phyloP scores from a whole-genome alignment of 2,113 vertebrate species.

The Xyliphius kryptos region DNA sequence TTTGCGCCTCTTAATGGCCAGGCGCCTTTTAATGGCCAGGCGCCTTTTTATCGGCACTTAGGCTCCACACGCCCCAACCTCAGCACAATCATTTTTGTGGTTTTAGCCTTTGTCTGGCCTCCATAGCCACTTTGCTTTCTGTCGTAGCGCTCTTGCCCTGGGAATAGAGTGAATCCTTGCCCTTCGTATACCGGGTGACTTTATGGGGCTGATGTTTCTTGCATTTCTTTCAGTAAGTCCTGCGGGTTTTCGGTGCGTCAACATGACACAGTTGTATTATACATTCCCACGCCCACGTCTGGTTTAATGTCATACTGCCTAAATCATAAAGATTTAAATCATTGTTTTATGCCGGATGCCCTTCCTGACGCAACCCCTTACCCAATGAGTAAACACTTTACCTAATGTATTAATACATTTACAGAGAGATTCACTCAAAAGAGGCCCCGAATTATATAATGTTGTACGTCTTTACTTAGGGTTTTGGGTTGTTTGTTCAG shows the following conservation, averaged over 20 bases:
- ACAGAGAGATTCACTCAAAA: too few species aligned
- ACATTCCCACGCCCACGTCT: too few species aligned
- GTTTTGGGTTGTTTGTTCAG: too few species aligned
- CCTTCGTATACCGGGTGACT: constrained; percentile 98
- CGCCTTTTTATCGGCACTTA: constrained; percentile 93
- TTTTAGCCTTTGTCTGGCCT: constrained; percentile 97
- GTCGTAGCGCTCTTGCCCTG: constrained; percentile 92
- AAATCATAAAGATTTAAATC: too few species aligned
- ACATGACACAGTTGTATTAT: too few species aligned
- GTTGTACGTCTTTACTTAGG: too few species aligned
- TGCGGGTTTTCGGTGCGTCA: constrained; percentile 93
- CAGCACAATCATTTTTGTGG: constrained; percentile 95
- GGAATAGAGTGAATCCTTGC: constrained; percentile 91
- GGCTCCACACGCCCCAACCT: constrained; percentile 93
- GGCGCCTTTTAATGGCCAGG: constrained; percentile 96
- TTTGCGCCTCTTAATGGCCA: constrained; percentile 96
- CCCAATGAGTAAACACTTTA: too few species aligned
- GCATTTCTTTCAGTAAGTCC: constrained; percentile 96
- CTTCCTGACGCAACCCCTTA: too few species aligned
- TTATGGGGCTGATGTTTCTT: constrained; percentile 95
- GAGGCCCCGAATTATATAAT: too few species aligned
- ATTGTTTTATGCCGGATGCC: too few species aligned
- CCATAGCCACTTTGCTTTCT: constrained; percentile 93
- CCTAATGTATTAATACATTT: too few species aligned
- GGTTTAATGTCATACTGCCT: too few species aligned